Conservation (phyloP, 2,797 vertebrate species). For the Fundulus diaphanus region DNA sequence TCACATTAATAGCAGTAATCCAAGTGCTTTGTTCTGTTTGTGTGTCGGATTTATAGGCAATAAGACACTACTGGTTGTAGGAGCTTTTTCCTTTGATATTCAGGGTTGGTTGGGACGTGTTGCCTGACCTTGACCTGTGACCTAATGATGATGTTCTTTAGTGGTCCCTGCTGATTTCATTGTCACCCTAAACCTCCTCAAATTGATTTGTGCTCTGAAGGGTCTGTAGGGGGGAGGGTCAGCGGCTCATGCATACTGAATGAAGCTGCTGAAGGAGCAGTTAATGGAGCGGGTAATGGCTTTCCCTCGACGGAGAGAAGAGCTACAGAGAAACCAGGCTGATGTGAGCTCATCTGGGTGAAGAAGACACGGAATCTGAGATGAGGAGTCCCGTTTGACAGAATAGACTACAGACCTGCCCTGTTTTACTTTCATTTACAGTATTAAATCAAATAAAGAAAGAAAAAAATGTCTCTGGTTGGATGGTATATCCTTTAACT, state of each 20-base stretch:
- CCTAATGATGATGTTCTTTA: not conserved
- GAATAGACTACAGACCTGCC: not conserved
- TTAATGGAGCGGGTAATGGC: constrained; percentile 44
- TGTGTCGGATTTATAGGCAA: not conserved
- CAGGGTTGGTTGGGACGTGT: not conserved
- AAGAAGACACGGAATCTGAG: not conserved
- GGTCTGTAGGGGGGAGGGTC: not conserved
- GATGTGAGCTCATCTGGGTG: not conserved
- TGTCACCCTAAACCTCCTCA: not conserved
- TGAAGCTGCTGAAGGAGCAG: constrained; percentile 34
- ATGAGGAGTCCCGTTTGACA: not conserved
- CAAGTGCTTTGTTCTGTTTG: not conserved
- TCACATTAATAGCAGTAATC: not conserved
- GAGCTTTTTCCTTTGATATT: not conserved
- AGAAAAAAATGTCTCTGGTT: not conserved
- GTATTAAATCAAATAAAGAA: not conserved
- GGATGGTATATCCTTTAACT: not conserved
- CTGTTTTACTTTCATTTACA: not conserved
- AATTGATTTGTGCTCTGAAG: constrained; percentile 9
- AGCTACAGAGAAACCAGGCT: constrained; percentile 1
- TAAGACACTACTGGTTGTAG: not conserved
- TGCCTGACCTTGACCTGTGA: constrained; percentile 1
- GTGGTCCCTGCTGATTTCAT: not conserved
- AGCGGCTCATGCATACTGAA: constrained; percentile 34
- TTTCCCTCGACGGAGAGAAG: constrained; percentile 18